Evolutionary conservation across 64 coral and sea anemone genomes (phyloP).

Genomic region (Pocillopora damicornis): DNA sequence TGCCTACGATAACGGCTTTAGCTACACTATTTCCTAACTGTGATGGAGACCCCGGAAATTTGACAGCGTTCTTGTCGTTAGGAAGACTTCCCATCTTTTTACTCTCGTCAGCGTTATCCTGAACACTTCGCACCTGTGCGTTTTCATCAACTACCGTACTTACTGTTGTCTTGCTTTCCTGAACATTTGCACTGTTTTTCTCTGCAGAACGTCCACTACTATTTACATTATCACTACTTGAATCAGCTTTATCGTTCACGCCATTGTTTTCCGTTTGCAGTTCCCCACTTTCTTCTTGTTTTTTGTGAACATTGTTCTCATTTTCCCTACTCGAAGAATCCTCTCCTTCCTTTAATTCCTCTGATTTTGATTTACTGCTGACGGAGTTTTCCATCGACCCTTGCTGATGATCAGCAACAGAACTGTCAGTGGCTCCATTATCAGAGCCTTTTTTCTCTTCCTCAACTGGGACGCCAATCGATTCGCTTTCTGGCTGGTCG

Average conservation of each 20-base stretch:
- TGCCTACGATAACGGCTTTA: neutral
- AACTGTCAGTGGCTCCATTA: neutral
- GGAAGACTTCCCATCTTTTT: slow-evolving; percentile 7
- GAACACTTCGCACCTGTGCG: slow-evolving; percentile 27
- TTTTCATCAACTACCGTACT: slow-evolving; percentile 6
- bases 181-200: neutral
- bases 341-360: slow-evolving; percentile 2
- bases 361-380: neutral
- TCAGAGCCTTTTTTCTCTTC: neutral
- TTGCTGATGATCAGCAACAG: neutral
- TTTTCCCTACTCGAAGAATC: slow-evolving; percentile 56
- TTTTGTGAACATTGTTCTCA: neutral
- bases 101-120: neutral
- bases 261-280: neutral
- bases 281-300: neutral
- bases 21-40: neutral
- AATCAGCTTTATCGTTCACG: slow-evolving; percentile 37
- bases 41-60: neutral
- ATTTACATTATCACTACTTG: slow-evolving; percentile 18
- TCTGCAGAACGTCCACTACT: neutral
- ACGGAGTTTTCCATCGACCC: neutral
- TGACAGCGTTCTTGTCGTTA: slow-evolving; percentile 1
- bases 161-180: neutral
- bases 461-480: neutral
- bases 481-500: slow-evolving; percentile 16